Percentiles rank a stretch among this genome's conserved stretches.
Conservation (phyloP, 2,888 invertebrate species). For the Melieria omissa region DNA sequence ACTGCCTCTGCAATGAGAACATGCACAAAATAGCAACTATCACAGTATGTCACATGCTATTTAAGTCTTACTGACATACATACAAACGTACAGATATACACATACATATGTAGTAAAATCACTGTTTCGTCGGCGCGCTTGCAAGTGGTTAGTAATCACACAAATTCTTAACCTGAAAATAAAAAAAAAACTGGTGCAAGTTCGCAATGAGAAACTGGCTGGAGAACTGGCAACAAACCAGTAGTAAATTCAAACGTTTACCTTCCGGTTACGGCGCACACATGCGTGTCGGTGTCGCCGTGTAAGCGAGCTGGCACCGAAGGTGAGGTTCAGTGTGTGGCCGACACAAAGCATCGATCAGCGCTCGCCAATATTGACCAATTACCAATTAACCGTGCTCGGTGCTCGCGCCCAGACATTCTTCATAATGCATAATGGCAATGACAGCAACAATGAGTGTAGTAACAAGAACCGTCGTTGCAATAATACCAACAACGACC, state of each 20-base stretch:
- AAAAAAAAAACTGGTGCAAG: slow-evolving; percentile 42
- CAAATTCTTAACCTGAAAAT: slow-evolving; percentile 15
- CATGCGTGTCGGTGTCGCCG: neutral
- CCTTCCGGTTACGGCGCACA: slow-evolving; percentile 39
- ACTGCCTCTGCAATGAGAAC: too few relatives aligned
- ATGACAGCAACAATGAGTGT: too few relatives aligned
- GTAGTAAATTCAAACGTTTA: slow-evolving; percentile 34
- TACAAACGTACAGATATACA: neutral
- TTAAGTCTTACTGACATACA: too few relatives aligned
- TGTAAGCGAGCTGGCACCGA: slow-evolving; percentile 15
- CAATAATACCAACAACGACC: slow-evolving; percentile 4
- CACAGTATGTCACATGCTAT: too few relatives aligned
- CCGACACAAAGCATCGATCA: slow-evolving; percentile 22
- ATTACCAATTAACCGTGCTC: slow-evolving; percentile 25
- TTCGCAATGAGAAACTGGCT: slow-evolving; percentile 37
- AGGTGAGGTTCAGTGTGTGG: slow-evolving; percentile 33
- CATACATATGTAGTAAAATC: neutral
- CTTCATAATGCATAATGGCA: slow-evolving; percentile 18
- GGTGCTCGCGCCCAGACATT: slow-evolving; percentile 25
- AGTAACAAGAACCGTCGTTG: neutral
- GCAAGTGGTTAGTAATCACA: too few relatives aligned
- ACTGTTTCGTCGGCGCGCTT: too few relatives aligned
- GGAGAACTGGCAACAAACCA: slow-evolving; percentile 11
- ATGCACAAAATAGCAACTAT: too few relatives aligned
- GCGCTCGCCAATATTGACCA: slow-evolving; percentile 20